Conservation (phyloP, 2,113 vertebrate genomes). For the Dipodomys merriami region DNA sequence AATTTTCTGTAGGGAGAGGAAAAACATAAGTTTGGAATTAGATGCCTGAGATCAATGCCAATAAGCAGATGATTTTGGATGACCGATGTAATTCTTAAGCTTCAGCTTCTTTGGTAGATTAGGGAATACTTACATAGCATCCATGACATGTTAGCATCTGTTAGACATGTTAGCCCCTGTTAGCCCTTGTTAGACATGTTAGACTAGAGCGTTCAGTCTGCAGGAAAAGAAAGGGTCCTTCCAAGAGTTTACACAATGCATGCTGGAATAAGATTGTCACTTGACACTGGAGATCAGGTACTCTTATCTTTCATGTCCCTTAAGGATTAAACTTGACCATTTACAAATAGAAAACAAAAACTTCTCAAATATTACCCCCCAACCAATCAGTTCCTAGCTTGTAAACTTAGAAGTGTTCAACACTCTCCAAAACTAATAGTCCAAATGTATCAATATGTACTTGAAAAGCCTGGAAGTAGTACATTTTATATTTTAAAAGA, state of each 20-base stretch:
- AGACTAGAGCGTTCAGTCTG: background rate
- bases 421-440: background rate
- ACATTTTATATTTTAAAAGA: constrained; percentile 15
- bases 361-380: background rate
- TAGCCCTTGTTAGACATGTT: too few species aligned
- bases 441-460: background rate
- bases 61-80: constrained; percentile 14
- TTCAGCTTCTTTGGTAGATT: constrained; percentile 21
- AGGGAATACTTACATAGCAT: background rate
- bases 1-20: background rate
- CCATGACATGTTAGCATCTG: background rate
- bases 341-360: background rate
- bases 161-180: too few species aligned
- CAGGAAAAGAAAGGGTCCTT: background rate
- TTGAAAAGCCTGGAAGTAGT: background rate
- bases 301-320: background rate
- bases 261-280: background rate
- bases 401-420: constrained; percentile 8
- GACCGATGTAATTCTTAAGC: background rate
- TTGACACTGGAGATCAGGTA: background rate
- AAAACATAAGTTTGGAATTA: background rate
- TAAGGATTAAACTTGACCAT: constrained; percentile 11
- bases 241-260: background rate
- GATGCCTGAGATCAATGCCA: background rate
- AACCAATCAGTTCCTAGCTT: constrained; percentile 22